Evolutionary conservation across 2,888 invertebrate genomes (phyloP), one percentile per base, ranked within the genome.

Genomic region (Acholoe squamosa): DNA sequence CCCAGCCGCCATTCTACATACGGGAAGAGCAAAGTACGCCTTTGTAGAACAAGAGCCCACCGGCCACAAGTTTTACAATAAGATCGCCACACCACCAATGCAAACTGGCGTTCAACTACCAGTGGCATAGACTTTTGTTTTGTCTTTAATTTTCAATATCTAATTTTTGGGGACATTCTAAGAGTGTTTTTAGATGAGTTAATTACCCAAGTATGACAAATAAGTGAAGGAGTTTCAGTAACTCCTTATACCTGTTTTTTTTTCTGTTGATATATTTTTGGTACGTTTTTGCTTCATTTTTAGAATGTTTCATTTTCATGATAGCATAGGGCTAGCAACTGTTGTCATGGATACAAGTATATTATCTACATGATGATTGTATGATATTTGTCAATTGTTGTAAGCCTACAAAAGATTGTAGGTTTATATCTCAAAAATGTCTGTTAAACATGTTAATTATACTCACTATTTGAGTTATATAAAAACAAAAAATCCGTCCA

Each of bases 1-100:
- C 92, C 95, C 95, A 7, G 96, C 95, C 3, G 93, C 94, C 5
- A 67, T 94, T 31, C 91, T 96, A 31, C 94, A 95, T 25, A 93
- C 94, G 10, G 91, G 91, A 0, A 91, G 91, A 14, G 92, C 94
- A 12, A 89, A 92, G 16, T 95, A 91, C 92, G 90, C 91, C 52
- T 95, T 94, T 92, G 28, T 91, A n/a, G 94, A 94, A 51, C 92
- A 93, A 22, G 94, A 95, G 91, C 90, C 90, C 12, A 92, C 92
- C n/a, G 95, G 95, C 33, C 95, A 95, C 92, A 94, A 94, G 91
- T 92, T 93, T 89, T 96, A 95, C 51, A 10, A 84, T 10, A 84
- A 84, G 25, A 5, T 84, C 0, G 51, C n/a, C 34, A 84, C 43
- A 19, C 84, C 84, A 22, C 84, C 84, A 0, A 12, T 84, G 1